Percentiles rank a stretch among this genome's conserved stretches.
These are phyloP conservation scores for Rosalia funebris DNA, from an alignment of 2,888 invertebrate species.

Conservation along the genomic window DNA sequence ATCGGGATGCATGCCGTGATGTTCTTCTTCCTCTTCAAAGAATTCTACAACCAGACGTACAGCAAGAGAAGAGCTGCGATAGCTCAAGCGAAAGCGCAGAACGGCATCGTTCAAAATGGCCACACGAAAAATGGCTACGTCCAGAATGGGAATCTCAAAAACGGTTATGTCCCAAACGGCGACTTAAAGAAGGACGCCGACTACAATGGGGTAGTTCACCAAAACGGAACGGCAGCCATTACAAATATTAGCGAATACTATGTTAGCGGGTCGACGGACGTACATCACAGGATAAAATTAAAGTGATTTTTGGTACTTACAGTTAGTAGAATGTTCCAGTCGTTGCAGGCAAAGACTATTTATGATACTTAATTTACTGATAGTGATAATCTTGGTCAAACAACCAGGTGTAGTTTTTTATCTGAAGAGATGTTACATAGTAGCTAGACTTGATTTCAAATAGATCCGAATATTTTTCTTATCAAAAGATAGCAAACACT, in stretches of 20 bases:
- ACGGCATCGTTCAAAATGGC: slow-evolving; percentile 29
- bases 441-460: no score
- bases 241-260: slow-evolving; percentile 66
- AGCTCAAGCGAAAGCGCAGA: slow-evolving; percentile 29
- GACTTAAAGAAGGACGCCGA: slow-evolving; percentile 29
- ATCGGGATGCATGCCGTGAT: slow-evolving; percentile 95
- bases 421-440: slow-evolving; percentile 19
- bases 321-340: slow-evolving; percentile 31
- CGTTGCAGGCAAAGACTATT: slow-evolving; percentile 23
- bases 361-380: slow-evolving; percentile 32
- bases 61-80: slow-evolving; percentile 54
- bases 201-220: slow-evolving; percentile 23
- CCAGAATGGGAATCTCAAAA: slow-evolving; percentile 34
- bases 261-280: slow-evolving; percentile 62
- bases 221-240: slow-evolving; percentile 41
- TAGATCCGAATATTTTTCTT: no score
- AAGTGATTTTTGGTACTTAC: slow-evolving; percentile 48
- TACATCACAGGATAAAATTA: slow-evolving; percentile 57
- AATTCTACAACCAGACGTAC: slow-evolving; percentile 91
- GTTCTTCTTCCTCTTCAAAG: slow-evolving; percentile 95
- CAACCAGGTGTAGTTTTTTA: slow-evolving; percentile 3
- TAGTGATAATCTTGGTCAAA: slow-evolving; percentile 12
- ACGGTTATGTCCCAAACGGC: slow-evolving; percentile 27
- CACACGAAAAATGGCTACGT: slow-evolving; percentile 34
- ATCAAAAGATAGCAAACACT: no score